These are phyloP conservation scores for Phodopus roborovskii DNA, from an alignment of 2,113 vertebrate species.

Conservation along the genomic window DNA sequence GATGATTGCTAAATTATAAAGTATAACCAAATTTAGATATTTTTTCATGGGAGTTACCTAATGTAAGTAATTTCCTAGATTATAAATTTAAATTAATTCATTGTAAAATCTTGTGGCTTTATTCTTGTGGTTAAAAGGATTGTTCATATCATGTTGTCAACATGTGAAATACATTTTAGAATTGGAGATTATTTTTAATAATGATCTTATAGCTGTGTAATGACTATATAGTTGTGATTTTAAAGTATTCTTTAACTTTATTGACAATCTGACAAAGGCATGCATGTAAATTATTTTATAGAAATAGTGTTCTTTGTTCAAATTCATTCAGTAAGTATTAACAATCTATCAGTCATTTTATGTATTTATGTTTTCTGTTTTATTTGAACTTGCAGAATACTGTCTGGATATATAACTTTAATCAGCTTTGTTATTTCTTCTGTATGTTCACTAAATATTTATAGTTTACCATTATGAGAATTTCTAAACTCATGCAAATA, in stretches of 20 bases:
- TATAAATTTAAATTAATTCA: background rate
- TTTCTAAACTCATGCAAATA: background rate
- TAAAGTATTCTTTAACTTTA: slow-evolving; percentile 38
- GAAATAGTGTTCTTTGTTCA: slow-evolving; percentile 22
- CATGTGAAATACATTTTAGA: slow-evolving; percentile 34
- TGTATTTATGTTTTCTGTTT: slow-evolving; percentile 3
- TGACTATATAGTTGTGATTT: background rate
- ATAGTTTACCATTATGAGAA: slow-evolving; percentile 24
- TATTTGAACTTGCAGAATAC: slow-evolving; percentile 27
- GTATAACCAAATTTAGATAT: slow-evolving; percentile 18
- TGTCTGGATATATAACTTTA: background rate
- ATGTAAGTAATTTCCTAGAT: background rate
- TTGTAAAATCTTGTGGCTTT: background rate
- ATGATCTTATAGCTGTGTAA: background rate
- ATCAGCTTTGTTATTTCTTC: slow-evolving; percentile 32
- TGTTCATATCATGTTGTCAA: slow-evolving; percentile 40
- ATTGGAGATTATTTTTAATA: slow-evolving; percentile 33
- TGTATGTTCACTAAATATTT: slow-evolving; percentile 42
- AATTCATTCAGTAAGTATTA: background rate
- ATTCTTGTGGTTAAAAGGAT: slow-evolving; percentile 30
- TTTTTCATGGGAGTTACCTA: background rate
- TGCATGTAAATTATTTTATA: background rate
- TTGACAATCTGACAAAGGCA: background rate
- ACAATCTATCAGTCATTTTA: background rate
- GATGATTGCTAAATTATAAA: slow-evolving; percentile 9